phyloP scores from a whole-genome alignment of 2,888 invertebrate genomes.

The Lithophane leautieri region DNA sequence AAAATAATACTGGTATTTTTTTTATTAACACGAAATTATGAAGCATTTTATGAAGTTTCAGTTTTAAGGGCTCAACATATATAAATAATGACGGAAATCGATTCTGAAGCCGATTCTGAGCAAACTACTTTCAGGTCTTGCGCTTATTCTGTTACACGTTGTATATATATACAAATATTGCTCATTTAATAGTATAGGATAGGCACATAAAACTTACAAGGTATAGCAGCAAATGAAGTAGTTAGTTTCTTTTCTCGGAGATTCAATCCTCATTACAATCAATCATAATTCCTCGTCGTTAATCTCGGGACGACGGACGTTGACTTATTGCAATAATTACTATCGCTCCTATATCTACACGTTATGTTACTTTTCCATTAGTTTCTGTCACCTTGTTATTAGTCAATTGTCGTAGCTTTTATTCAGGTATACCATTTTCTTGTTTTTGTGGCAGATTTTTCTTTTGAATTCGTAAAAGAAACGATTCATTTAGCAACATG shows the following conservation, averaged over 20 bases:
- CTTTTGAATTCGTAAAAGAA: background rate
- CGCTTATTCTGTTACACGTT: too few relatives aligned
- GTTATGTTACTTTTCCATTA: conserved; percentile 60
- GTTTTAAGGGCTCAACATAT: too few relatives aligned
- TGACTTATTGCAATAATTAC: conserved; percentile 69
- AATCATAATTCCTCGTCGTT: conserved; percentile 68
- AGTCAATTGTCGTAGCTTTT: conserved; percentile 46
- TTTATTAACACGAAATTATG: background rate
- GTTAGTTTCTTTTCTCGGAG: conserved; percentile 42
- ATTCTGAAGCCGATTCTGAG: too few relatives aligned
- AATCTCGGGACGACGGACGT: conserved; percentile 65
- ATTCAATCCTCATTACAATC: conserved; percentile 60
- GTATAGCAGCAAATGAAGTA: conserved; percentile 1
- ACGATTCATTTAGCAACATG: too few relatives aligned
- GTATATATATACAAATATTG: too few relatives aligned
- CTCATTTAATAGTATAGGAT: too few relatives aligned
- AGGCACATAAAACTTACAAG: background rate
- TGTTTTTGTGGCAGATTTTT: background rate
- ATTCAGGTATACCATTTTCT: conserved; percentile 29
- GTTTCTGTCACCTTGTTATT: conserved; percentile 50
- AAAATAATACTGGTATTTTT: background rate
- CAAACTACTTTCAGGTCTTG: too few relatives aligned
- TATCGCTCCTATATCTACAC: conserved; percentile 40
- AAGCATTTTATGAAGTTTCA: background rate
- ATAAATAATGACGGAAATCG: too few relatives aligned